Percentiles rank a stretch among this genome's conserved stretches.
These are phyloP conservation scores for Ammodytes dubius DNA, from an alignment of 2,113 vertebrate genomes.

Conservation along the genomic window DNA sequence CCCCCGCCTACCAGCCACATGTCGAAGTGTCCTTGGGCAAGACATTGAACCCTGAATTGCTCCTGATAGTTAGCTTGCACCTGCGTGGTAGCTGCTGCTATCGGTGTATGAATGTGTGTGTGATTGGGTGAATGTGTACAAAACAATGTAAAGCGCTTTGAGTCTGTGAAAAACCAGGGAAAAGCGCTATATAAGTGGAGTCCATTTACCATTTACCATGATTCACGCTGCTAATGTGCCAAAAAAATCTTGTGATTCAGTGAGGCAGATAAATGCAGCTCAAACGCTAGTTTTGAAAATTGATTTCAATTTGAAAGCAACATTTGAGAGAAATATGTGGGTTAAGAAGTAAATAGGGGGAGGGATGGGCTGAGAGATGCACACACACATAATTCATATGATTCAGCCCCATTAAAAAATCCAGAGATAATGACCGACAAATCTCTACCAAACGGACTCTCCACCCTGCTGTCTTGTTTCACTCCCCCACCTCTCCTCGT, in stretches of 20 bases:
- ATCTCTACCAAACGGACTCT: constrained; percentile 60
- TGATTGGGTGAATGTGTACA: no score
- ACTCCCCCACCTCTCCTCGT: constrained; percentile 39
- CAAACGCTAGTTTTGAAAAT: neutral
- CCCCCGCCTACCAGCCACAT: no score
- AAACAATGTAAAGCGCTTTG: no score
- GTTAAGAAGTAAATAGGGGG: neutral
- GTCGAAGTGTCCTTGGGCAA: no score
- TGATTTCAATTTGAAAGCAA: constrained; percentile 17
- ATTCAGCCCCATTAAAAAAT: constrained; percentile 62
- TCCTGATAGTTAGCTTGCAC: no score
- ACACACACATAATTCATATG: constrained; percentile 50
- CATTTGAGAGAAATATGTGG: neutral
- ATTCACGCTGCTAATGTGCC: neutral
- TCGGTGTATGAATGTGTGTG: no score
- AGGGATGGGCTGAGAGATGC: neutral
- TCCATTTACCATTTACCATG: no score
- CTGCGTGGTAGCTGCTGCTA: no score
- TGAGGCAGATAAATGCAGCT: neutral
- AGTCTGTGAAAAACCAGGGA: no score
- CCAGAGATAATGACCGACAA: constrained; percentile 66
- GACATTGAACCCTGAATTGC: no score
- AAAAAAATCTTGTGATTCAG: neutral
- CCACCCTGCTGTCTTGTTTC: constrained; percentile 63
- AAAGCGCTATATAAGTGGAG: no score